phyloP scores from a whole-genome alignment of 1,140 invertebrate species.

The Propsilocerus akamusi region DNA sequence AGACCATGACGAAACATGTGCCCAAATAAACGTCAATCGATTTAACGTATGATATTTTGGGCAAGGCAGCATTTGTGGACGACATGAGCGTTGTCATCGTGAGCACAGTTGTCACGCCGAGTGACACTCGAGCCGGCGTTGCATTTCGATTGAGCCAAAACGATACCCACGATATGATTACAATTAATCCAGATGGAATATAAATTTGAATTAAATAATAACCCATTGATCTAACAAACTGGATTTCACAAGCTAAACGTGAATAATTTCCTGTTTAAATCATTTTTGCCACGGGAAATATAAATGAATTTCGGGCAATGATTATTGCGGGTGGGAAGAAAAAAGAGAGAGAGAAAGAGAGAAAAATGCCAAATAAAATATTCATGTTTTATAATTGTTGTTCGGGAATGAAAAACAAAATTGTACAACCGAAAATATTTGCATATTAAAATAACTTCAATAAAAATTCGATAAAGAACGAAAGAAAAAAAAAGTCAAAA shows the following conservation, averaged over 20 bases:
- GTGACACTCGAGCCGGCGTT: conserved; percentile 86
- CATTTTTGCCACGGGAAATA: neutral
- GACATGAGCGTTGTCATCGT: conserved; percentile 99
- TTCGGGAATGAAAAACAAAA: too few species aligned
- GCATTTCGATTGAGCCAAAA: conserved; percentile 88
- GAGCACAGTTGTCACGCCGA: conserved; percentile 93
- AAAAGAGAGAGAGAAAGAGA: neutral
- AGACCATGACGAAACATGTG: conserved; percentile 96
- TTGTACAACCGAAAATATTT: too few species aligned
- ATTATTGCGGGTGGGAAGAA: neutral
- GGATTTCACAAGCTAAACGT: conserved; percentile 89
- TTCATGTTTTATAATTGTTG: too few species aligned
- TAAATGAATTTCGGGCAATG: neutral
- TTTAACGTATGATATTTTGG: conserved; percentile 97
- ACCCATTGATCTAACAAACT: conserved; percentile 94
- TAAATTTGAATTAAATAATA: conserved; percentile 99
- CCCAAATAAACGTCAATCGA: conserved; percentile 96
- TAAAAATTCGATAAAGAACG: too few species aligned
- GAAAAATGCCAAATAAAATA: neutral
- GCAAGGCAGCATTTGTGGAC: conserved; percentile 91
- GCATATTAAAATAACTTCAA: too few species aligned
- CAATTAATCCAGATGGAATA: conserved; percentile 95
- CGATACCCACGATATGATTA: conserved; percentile 97
- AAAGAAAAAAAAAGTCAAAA: too few species aligned
- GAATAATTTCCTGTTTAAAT: conserved; percentile 81